Base-by-base conservation (phyloP, 2,113 vertebrate genomes). In the Corythornis vintsioides region DNA sequence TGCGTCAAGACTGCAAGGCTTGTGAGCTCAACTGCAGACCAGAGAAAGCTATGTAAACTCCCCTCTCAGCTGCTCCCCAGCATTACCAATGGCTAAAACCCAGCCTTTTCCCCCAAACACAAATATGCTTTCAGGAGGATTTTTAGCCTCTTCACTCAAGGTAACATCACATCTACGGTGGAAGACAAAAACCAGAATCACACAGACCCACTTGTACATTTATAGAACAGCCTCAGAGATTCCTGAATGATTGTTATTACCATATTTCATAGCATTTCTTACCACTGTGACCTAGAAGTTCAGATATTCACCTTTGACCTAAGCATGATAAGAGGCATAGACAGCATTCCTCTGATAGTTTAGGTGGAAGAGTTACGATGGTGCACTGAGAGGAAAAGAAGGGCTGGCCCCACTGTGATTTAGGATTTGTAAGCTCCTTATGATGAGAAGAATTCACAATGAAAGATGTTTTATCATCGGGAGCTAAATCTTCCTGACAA, bases 271-370 rank as follows among this genome's bases (percentile, higher is more conserved):
- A 91, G 78, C 60, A 45, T 84, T 95, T 95, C 38, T 33, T 95
- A 96, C 85, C 45, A 43, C 72, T 13, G 28, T 50, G 89, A 93
- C 79, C 42, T 52, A 95, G 84, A 93, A 92, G 56, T 70, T 76
- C 59, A 86, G 61, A 95, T 89, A 66, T 89, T 94, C 86, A 93
- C 87, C 93, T 94, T 64, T 94, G 88, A 96, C 94, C 95, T 64
- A 55, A 53, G 38, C 75, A 76, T 89, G 87, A 92, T 94, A 94
- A 89, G 84, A 94, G 69, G 33, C 90, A 96, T 72, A 82, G 95
- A 77, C 82, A 73, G 56, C 90, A 97, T 97, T 97, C 96, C 92
- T 97, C 53, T 79, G 74, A 89, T 94, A 92, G 85, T 85, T 96
- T 72, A 86, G 82, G 88, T 93, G 45, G 94, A 95, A 96, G 93